These are phyloP conservation scores for Danio choprae DNA, from an alignment of 2,797 vertebrate genomes.

Conservation along the genomic window DNA sequence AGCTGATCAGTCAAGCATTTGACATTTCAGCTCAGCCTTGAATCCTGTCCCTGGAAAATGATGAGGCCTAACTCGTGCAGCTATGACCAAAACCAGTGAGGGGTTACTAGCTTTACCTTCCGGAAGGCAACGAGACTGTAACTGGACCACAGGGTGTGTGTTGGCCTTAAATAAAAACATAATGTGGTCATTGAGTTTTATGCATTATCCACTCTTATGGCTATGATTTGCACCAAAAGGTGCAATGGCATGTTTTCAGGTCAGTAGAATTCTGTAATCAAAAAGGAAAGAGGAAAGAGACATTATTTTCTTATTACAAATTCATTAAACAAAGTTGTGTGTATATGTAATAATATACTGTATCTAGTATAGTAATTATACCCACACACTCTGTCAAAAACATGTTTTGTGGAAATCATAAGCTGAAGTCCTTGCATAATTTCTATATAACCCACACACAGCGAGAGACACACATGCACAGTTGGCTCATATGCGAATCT, in stretches of 20 bases:
- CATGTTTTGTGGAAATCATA: background rate
- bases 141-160: conserved; percentile 2
- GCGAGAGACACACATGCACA: background rate
- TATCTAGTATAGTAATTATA: background rate
- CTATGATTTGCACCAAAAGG: background rate
- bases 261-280: background rate
- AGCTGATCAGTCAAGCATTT: conserved; percentile 43
- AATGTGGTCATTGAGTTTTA: background rate
- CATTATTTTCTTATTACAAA: background rate
- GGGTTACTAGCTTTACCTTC: conserved; percentile 26
- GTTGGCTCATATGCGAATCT: background rate
- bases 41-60: conserved; percentile 40
- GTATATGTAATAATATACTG: background rate
- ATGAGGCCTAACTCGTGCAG: conserved; percentile 14
- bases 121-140: conserved; percentile 3
- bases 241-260: background rate
- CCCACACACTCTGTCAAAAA: background rate
- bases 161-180: background rate
- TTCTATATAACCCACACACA: conserved; percentile 23
- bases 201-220: background rate
- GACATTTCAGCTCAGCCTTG: conserved; percentile 41
- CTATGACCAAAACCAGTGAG: conserved; percentile 23
- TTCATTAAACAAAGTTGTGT: background rate
- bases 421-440: background rate
- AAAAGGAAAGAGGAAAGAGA: no score